phyloP scores from a whole-genome alignment of 2,113 vertebrate species.

The Otolemur garnettii region DNA sequence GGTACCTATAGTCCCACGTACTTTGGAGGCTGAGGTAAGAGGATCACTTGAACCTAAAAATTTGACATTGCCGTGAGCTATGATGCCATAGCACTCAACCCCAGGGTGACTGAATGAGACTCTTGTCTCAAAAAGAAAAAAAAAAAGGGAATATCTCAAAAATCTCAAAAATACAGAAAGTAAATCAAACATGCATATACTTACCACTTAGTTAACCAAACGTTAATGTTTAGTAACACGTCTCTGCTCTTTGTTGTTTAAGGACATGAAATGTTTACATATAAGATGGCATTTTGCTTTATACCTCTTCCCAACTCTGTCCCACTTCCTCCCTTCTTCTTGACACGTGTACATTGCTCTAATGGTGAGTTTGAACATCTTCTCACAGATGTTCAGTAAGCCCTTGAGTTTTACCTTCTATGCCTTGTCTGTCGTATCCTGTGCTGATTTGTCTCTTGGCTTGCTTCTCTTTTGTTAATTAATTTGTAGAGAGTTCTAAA shows the following conservation, averaged over 20 bases:
- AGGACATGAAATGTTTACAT: neutral
- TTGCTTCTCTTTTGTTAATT: neutral
- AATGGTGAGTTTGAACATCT: neutral
- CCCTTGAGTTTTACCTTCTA: neutral
- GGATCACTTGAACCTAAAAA: no score
- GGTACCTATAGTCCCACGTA: no score
- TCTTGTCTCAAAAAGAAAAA: no score
- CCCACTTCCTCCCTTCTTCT: neutral
- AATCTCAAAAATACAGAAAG: neutral
- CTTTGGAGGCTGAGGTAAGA: no score
- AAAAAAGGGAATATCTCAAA: no score
- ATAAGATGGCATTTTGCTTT: neutral
- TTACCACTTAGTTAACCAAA: neutral
- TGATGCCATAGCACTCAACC: no score
- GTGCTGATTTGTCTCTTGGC: neutral
- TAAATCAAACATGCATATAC: neutral
- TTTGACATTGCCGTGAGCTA: no score
- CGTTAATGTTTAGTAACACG: neutral
- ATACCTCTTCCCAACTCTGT: neutral
- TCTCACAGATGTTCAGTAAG: neutral
- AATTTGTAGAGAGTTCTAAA: slow-evolving; percentile 10
- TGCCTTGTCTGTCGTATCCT: neutral
- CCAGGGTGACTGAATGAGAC: no score
- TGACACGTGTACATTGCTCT: neutral
- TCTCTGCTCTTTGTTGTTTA: neutral